These are phyloP conservation scores for Baryphthengus martii DNA, from an alignment of 2,113 vertebrate species.

Conservation along the genomic window DNA sequence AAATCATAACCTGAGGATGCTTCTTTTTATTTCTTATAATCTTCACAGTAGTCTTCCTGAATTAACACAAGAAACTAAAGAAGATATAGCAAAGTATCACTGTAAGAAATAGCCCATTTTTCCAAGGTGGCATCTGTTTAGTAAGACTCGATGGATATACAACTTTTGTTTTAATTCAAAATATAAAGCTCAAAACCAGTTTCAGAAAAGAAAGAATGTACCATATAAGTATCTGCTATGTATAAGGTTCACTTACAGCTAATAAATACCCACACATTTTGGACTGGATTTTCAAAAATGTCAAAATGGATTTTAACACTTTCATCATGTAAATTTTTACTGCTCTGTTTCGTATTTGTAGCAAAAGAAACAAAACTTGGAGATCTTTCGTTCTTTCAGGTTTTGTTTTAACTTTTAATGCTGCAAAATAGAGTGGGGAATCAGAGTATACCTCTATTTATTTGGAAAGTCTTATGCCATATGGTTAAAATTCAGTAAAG, in stretches of 20 bases:
- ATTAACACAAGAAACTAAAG: neutral
- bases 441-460: neutral
- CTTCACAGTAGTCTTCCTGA: neutral
- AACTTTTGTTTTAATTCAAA: neutral
- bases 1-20: neutral
- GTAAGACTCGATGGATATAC: neutral
- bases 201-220: neutral
- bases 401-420: neutral
- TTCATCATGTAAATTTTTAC: neutral
- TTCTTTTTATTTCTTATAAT: neutral
- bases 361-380: neutral
- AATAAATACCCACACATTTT: neutral
- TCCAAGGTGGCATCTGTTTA: neutral
- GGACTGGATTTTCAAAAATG: neutral
- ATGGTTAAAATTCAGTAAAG: neutral
- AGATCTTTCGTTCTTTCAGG: neutral
- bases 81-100: neutral
- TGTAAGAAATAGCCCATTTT: neutral
- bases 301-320: neutral
- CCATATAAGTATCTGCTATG: neutral
- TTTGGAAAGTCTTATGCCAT: neutral
- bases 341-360: neutral
- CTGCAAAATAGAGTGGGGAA: neutral
- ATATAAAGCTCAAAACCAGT: neutral
- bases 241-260: neutral